A percentile compares a stretch with the other conserved stretches of the same genome.
phyloP scores from a whole-genome alignment of 2,888 invertebrate species.

The Brachynemurus nebulosus region DNA sequence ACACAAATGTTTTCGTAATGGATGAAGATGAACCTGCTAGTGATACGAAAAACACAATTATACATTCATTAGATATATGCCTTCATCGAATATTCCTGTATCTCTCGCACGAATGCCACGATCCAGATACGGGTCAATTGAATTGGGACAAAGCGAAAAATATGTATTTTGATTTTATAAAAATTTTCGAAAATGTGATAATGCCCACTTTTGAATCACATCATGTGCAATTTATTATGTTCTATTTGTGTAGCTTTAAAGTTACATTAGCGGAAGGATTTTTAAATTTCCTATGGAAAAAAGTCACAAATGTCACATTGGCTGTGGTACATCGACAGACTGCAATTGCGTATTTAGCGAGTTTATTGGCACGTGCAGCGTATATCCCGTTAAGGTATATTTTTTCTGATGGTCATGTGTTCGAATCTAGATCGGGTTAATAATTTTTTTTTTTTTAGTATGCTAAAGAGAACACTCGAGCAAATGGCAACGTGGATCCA shows the following conservation, averaged over 20 bases:
- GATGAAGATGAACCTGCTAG: conserved; percentile 37
- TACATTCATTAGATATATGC: conserved; percentile 60
- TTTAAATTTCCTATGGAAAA: conserved; percentile 57
- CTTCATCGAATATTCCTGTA: conserved; percentile 60
- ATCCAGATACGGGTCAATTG: conserved; percentile 30
- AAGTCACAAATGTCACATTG: conserved; percentile 50
- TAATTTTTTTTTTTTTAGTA: conserved; percentile 33
- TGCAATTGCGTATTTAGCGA: conserved; percentile 59
- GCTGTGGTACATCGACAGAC: conserved; percentile 51
- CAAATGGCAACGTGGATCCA: conserved; percentile 75
- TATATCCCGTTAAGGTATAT: conserved; percentile 47
- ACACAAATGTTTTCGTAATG: conserved; percentile 39
- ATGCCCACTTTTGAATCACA: conserved; percentile 71
- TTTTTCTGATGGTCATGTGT: too few species aligned
- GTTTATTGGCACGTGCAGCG: conserved; percentile 54
- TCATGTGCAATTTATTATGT: conserved; percentile 65
- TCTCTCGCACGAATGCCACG: conserved; percentile 44
- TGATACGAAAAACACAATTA: conserved; percentile 36
- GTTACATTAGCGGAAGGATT: conserved; percentile 45
- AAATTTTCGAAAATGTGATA: conserved; percentile 65
- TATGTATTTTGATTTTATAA: conserved; percentile 45
- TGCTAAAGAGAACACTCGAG: conserved; percentile 47
- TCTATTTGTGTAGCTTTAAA: conserved; percentile 57
- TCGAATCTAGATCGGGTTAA: background rate
- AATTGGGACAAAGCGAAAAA: conserved; percentile 43